Evolutionary conservation across 92 coral and sea anemone genomes (phyloP).

Genomic region (Bergia puertoricense): DNA sequence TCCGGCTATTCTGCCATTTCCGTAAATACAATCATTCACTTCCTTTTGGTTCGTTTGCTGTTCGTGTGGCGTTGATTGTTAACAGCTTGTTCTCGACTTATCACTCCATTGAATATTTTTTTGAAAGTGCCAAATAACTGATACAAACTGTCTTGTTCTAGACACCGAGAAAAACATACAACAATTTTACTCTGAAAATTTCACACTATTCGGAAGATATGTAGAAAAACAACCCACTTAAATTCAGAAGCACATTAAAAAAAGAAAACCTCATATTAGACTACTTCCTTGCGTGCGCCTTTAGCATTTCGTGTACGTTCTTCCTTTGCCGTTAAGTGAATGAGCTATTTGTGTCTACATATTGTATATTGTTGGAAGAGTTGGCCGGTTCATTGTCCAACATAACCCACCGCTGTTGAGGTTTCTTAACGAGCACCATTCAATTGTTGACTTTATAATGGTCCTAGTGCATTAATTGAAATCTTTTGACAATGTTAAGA

Average conservation of each 20-base stretch:
- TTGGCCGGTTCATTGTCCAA: no score
- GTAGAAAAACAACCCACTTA: conserved; percentile 16
- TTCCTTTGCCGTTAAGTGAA: background rate
- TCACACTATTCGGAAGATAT: background rate
- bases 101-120: background rate
- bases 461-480: background rate
- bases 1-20: background rate
- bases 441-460: background rate
- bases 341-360: background rate
- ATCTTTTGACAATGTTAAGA: background rate
- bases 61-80: background rate
- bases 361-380: background rate
- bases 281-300: background rate
- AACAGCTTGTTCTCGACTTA: background rate
- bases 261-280: background rate
- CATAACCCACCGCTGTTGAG: background rate
- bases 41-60: background rate
- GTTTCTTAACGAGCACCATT: background rate
- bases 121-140: background rate
- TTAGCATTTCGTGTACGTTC: background rate
- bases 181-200: background rate
- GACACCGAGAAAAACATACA: background rate
- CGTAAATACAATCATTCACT: background rate
- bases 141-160: background rate
- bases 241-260: background rate